Conservation (phyloP, 37 sponge, comb jelly and placozoan species). For the Cladorhizidae sp. region DNA sequence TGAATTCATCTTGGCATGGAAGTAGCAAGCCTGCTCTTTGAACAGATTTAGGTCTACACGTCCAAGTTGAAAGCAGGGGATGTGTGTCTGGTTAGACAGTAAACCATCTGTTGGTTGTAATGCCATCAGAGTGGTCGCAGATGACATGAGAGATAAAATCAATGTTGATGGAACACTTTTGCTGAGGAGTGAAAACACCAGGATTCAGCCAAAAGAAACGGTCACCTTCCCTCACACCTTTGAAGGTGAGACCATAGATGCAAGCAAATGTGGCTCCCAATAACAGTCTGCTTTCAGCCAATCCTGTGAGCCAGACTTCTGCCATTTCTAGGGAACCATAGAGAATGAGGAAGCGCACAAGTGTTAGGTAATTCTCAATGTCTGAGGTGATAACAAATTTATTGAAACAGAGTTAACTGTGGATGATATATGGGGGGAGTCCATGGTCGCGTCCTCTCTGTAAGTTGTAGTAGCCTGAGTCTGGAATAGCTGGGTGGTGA, state of each 20-base stretch:
- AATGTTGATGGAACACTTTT: slow-evolving; percentile 51
- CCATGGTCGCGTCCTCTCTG: slow-evolving; percentile 93
- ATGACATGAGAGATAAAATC: slow-evolving; percentile 69
- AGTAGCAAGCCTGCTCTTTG: slow-evolving; percentile 24
- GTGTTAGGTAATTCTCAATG: slow-evolving; percentile 29
- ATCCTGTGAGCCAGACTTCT: slow-evolving; percentile 82
- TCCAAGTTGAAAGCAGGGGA: slow-evolving; percentile 18
- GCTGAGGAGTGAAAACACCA: slow-evolving; percentile 72
- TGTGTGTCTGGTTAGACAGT: slow-evolving; percentile 14
- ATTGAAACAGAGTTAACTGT: slow-evolving; percentile 45
- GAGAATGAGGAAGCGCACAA: slow-evolving; percentile 27
- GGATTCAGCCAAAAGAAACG: slow-evolving; percentile 77
- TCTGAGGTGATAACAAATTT: neutral
- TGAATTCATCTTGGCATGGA: neutral
- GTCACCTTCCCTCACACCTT: slow-evolving; percentile 80
- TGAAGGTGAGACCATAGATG: slow-evolving; percentile 78
- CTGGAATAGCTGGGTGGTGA: slow-evolving; percentile 74
- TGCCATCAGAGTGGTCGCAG: slow-evolving; percentile 82
- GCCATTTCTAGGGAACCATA: slow-evolving; percentile 50
- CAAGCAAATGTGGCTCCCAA: slow-evolving; percentile 88
- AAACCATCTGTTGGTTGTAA: slow-evolving; percentile 60
- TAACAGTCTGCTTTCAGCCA: slow-evolving; percentile 72
- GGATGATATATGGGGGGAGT: slow-evolving; percentile 70
- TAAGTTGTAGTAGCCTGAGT: slow-evolving; percentile 38
- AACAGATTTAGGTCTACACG: slow-evolving; percentile 17